Conservation (phyloP, 2,797 vertebrate genomes). For the Australoheros facetus region DNA sequence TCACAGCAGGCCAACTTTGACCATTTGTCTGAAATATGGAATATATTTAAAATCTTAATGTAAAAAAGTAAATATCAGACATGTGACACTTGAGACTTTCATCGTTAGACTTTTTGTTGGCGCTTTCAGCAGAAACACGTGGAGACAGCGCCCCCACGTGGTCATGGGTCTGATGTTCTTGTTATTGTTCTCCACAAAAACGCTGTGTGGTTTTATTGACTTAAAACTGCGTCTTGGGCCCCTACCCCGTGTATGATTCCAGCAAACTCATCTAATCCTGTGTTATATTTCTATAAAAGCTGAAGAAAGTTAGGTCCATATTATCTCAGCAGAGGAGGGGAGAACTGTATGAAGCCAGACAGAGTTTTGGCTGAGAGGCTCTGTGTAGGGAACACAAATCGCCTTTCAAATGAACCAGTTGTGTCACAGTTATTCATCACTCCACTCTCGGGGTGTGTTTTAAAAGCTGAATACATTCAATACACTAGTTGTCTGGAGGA, state of each 20-base stretch:
- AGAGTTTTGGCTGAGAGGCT: not conserved
- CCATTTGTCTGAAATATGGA: not conserved
- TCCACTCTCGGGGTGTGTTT: slow-evolving; percentile 12
- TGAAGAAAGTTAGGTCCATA: not conserved
- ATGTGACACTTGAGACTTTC: not conserved
- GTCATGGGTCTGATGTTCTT: not conserved
- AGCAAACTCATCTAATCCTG: not conserved
- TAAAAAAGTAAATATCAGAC: not conserved
- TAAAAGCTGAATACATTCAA: not conserved
- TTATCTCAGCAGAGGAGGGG: not conserved
- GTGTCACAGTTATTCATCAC: not conserved
- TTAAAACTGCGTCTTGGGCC: not conserved
- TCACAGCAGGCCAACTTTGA: not conserved
- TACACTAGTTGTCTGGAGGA: not conserved
- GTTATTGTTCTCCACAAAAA: not conserved
- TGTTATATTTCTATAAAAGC: not conserved
- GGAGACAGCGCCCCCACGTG: slow-evolving; percentile 58
- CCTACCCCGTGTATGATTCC: not conserved
- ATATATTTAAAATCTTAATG: not conserved
- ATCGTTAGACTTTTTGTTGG: not conserved
- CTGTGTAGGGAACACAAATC: not conserved
- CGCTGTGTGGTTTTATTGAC: not conserved
- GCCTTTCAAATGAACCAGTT: slow-evolving; percentile 15
- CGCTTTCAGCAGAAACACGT: not conserved
- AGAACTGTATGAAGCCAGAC: not conserved